Evolutionary conservation across 2,888 invertebrate genomes (phyloP).

Genomic region (Drosophila emarginata): DNA sequence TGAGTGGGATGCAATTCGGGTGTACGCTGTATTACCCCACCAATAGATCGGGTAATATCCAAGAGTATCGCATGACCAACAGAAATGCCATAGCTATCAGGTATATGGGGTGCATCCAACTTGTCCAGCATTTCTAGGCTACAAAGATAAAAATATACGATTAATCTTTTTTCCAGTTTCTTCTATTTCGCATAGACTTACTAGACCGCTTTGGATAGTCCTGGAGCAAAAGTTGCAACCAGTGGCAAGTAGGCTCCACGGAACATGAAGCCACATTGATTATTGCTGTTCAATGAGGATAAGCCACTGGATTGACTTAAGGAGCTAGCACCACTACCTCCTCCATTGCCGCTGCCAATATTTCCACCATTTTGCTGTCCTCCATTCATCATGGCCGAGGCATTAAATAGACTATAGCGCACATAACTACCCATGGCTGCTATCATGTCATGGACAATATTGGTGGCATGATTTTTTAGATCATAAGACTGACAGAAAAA

Average conservation of each 20-base stretch:
- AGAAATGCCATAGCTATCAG: conserved; percentile 98
- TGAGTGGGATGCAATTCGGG: conserved; percentile 82
- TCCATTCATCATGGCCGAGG: conserved; percentile 76
- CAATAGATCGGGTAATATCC: conserved; percentile 94
- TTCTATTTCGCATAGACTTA: conserved; percentile 84
- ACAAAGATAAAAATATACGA: neutral
- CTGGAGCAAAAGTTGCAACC: conserved; percentile 91
- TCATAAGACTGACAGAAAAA: conserved; percentile 98
- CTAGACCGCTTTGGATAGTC: conserved; percentile 95
- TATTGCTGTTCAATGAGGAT: conserved; percentile 83
- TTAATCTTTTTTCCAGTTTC: neutral
- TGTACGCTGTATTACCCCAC: conserved; percentile 85
- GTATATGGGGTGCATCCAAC: conserved; percentile 94
- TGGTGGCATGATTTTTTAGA: conserved; percentile 95
- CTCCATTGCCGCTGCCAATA: conserved; percentile 29
- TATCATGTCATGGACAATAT: conserved; percentile 97
- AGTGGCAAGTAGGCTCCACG: conserved; percentile 96
- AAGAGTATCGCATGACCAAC: conserved; percentile 96
- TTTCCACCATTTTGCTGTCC: conserved; percentile 69
- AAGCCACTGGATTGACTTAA: conserved; percentile 58
- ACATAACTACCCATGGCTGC: conserved; percentile 96
- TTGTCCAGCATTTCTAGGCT: conserved; percentile 98
- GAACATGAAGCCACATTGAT: conserved; percentile 90
- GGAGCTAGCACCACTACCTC: conserved; percentile 17
- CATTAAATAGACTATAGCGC: conserved; percentile 91